Base-by-base conservation (phyloP, 1,140 invertebrate genomes). In the Drosophila sproati region DNA sequence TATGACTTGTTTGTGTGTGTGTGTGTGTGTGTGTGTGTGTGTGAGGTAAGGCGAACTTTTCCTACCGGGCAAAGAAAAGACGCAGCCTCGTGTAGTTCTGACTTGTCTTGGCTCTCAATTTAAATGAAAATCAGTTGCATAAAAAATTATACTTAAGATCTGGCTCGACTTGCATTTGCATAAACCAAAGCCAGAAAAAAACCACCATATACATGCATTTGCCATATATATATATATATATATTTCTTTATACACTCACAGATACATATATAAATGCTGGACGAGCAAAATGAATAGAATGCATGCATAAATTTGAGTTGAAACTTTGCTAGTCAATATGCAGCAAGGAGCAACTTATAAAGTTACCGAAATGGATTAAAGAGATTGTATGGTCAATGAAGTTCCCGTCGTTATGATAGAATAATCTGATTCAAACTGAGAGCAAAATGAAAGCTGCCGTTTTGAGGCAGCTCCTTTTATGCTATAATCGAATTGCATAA, bases 51-150 rank as follows among this genome's bases (percentile, higher is more conserved):
- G 68, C 73, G 64, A 82, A 82, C 60, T 80, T 80, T 68, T 34
- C 6, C 73, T 60, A 41, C 12, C 50, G 28, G 72, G 68, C 57
- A 56, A 77, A 73, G 45, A 73, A 77, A 77, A 72, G 55, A 45
- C 61, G 47, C 47, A 66, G 37, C 62, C 62, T 72, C 31, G 41
- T 32, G 35, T 50, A 50, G 7, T 48, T 10, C 31, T 73, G 56
- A 55, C 64, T 59, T 57, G 66, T 32, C 78, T 52, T 59, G 56
- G 41, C 68, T 73, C 62, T 82, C 73, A 82, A 83, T 83, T 83
- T 80, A 85, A 83, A 83, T 85, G 73, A 83, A 85, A 83, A 83
- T 83, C 81, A 80, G 81, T 69, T 63, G 72, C 72, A 28, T 51
- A 52, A 70, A 67, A 83, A 77, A 77, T 63, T 75, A 56, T 71